Evolutionary conservation across 2,888 invertebrate species (phyloP), one percentile per base, ranked within the genome.

Genomic region (Dynastes maya): DNA sequence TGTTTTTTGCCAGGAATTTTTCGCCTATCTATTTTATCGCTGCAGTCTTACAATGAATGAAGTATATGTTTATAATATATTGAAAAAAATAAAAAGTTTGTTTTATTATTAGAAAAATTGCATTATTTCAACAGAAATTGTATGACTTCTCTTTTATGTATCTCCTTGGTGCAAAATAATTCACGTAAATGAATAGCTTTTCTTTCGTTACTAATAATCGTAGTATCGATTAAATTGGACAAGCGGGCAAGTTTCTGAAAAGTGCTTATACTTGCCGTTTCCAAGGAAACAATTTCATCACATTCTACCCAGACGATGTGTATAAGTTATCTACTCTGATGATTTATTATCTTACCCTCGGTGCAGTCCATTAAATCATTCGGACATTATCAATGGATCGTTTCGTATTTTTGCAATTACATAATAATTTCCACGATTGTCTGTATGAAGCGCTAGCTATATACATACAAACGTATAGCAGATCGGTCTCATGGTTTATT

Each of bases 331-430:
- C 22, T 27, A 5, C 55, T 55, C 2, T 22, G 22, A 55, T 16
- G 53, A 55, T 55, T 22, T 22, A 55, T 55, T 13, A 55, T 61
- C 27, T 61, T 22, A 22, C 22, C 63, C 13, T n/a, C 11, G 29
- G 27, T 13, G 13, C 11, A 27, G 27, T 63, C 29, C 29, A 63
- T 32, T 63, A 29, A 63, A 63, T 63, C 63, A 63, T 63, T 32
- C 13, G 29, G 63, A 63, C 63, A 63, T 63, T 63, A 63, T 63
- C 63, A 63, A 63, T 63, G 27, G 63, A 13, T 63, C 63, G 63
- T 63, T 63, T 63, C 29, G 29, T 27, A 29, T 63, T 63, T 63
- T 63, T 63, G 63, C 11, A 63, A 63, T 63, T 63, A 29, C 63
- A 63, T 29, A 63, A 29, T 63, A 63, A 63, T 63, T 63, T 63